phyloP scores from a whole-genome alignment of 1,140 invertebrate species.

The Trichonephila inaurata region DNA sequence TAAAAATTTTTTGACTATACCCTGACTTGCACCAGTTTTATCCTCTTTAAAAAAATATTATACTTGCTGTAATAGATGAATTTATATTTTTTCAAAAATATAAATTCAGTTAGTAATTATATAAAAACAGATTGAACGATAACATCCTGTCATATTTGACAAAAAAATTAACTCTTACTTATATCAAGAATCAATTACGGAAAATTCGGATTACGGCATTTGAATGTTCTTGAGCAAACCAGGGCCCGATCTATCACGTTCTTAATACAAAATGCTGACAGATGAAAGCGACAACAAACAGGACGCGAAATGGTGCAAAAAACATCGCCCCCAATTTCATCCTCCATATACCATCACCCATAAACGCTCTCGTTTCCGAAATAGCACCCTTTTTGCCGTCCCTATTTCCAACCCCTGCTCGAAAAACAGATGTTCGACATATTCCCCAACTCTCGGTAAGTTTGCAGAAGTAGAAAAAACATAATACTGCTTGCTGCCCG shows the following conservation, averaged over 20 bases:
- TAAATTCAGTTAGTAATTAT: no score
- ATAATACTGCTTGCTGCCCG: background rate
- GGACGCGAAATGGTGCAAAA: background rate
- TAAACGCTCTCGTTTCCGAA: constrained; percentile 26
- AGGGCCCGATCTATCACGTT: background rate
- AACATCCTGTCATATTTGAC: no score
- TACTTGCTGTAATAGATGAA: no score
- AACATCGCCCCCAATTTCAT: constrained; percentile 10
- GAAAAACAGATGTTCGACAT: constrained; percentile 11
- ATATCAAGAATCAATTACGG: background rate
- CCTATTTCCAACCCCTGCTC: background rate
- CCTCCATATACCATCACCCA: constrained; percentile 13
- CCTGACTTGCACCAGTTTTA: no score
- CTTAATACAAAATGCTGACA: background rate
- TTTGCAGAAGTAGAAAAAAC: constrained; percentile 14
- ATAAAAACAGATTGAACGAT: no score
- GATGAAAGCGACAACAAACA: background rate
- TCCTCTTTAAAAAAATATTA: no score
- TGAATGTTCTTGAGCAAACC: background rate
- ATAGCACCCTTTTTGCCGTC: background rate
- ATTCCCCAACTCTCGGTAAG: background rate
- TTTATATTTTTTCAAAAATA: no score
- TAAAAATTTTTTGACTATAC: no score
- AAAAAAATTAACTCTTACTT: no score
- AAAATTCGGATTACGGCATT: background rate